Evolutionary conservation across 2,888 invertebrate species (phyloP).

Genomic region (Oscheius myriophilus): DNA sequence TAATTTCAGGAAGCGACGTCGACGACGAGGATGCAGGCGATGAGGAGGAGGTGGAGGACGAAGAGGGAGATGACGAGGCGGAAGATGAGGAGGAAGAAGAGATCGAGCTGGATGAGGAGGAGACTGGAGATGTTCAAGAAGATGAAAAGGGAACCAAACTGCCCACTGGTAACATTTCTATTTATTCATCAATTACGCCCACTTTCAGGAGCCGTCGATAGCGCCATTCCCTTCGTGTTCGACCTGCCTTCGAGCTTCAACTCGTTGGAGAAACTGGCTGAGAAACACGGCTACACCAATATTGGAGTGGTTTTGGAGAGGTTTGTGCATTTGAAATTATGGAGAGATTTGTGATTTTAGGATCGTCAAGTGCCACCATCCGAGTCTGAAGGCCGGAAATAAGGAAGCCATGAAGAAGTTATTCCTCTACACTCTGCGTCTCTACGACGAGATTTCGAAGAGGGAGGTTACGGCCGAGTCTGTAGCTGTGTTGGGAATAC

Average conservation of each 20-base stretch:
- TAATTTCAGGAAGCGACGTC: conserved; percentile 6
- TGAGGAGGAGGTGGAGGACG: conserved; percentile 17
- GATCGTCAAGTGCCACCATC: conserved; percentile 88
- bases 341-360: conserved; percentile 74
- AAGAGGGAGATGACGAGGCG: conserved; percentile 15
- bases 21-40: conserved; percentile 19
- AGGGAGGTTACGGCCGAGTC: conserved; percentile 18
- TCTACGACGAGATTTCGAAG: conserved; percentile 47
- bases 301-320: conserved; percentile 75
- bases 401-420: conserved; percentile 80
- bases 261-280: conserved; percentile 39
- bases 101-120: neutral
- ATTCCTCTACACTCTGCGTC: conserved; percentile 76
- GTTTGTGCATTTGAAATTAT: conserved; percentile 73
- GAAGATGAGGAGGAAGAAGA: neutral
- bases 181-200: neutral
- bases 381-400: conserved; percentile 82
- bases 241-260: conserved; percentile 51
- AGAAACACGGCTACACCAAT: conserved; percentile 29
- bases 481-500: conserved; percentile 4
- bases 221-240: conserved; percentile 50
- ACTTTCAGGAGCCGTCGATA: conserved; percentile 9
- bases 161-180: neutral
- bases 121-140: neutral
- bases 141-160: neutral